Base-by-base conservation (phyloP, 2,888 invertebrate genomes). In the Aquatica leii region DNA sequence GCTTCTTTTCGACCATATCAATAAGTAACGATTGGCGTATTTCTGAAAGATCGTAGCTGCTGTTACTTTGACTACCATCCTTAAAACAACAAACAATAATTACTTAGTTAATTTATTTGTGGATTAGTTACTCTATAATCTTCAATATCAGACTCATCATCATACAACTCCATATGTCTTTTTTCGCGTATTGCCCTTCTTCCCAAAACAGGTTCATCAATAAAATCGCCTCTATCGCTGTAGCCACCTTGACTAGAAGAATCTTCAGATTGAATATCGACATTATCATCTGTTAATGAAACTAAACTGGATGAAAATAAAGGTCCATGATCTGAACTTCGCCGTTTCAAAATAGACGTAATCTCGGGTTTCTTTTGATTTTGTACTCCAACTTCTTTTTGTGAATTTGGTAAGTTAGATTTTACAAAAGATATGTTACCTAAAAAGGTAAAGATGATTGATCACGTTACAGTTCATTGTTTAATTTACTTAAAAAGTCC, bases 131-230 rank as follows among this genome's bases (percentile, higher is more conserved):
- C 86, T 73, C 81, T 81, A 69, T 83, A 87, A 71, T 85, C 87
- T 65, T 92, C 92, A 84, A 90, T 89, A 78, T 93, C 93, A 0
- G 91, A 91, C 69, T 90, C 90, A 0, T 90, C 91, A 2, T 91
- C 91, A 14, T 89, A 88, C 0, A 89, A 89, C 62, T 88, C 87
- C 64, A 80, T 80, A 64, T 81, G 83, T 43, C 80, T 82, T 62
- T 77, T 80, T 72, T 89, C 88, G 62, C 88, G 81, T 15, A 87
- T 87, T 1, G 88, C 89, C 69, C 88, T 80, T 74, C 89, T 82
- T 2, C 90, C 90, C 67, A 87, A 83, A 21, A 90, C 85, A 0
- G 90, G 87, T 62, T 90, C 90, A 72, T 90, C 90, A 66, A 88
- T 88, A 54, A 88, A 81, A 83, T 89, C 89, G 74, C 89, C 88